Percentiles rank a stretch among this genome's conserved stretches.
phyloP scores from a whole-genome alignment of 2,888 invertebrate species.

The Ectropis crepuscularia region DNA sequence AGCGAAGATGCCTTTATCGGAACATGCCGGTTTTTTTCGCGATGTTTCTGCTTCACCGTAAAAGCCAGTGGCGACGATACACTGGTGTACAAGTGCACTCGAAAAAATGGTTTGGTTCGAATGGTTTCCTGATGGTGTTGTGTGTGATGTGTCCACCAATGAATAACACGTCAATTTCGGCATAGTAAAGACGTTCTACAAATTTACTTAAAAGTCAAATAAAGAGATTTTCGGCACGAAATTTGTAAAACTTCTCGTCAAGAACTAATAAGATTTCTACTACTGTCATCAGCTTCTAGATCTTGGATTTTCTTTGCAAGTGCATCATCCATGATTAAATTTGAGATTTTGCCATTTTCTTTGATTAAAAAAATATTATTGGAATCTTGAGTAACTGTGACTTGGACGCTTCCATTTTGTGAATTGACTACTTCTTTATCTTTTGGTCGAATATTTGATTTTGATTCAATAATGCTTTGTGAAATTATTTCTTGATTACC shows the following conservation, averaged over 20 bases:
- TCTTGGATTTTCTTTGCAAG: slow-evolving; percentile 10
- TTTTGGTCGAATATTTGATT: background rate
- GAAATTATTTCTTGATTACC: background rate
- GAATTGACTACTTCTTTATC: background rate
- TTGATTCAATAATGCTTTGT: background rate
- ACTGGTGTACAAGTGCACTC: no score
- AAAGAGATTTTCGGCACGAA: no score
- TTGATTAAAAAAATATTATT: background rate
- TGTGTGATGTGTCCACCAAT: no score
- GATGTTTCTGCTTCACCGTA: no score
- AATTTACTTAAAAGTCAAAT: background rate
- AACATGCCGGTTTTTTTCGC: no score
- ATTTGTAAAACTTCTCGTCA: slow-evolving; percentile 3
- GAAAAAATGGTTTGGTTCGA: no score
- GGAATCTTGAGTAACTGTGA: background rate
- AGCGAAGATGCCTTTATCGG: no score
- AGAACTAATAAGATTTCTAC: slow-evolving; percentile 11
- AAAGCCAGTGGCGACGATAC: no score
- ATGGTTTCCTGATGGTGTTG: no score
- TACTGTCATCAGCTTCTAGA: slow-evolving; percentile 5
- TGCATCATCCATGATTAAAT: slow-evolving; percentile 5
- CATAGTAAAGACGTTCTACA: no score
- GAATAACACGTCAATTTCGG: no score
- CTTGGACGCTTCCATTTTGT: background rate
- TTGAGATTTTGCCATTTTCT: slow-evolving; percentile 2